A percentile compares a stretch with the other conserved stretches of the same genome.
These are phyloP conservation scores for Drosophila histrio DNA, from an alignment of 2,888 invertebrate species.

Conservation along the genomic window DNA sequence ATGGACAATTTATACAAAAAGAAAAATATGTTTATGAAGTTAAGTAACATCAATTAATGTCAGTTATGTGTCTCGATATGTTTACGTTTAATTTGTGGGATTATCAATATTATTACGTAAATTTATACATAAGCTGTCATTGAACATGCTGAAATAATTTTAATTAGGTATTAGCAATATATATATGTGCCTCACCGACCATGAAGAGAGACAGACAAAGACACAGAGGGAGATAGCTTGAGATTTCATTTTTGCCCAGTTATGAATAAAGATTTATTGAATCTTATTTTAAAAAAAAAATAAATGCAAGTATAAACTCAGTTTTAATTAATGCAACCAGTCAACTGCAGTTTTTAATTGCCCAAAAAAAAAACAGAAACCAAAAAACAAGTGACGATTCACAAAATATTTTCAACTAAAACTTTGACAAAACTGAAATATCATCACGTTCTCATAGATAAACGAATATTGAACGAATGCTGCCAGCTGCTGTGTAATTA, in stretches of 20 bases:
- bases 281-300: background rate
- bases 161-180: constrained; percentile 8
- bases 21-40: background rate
- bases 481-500: constrained; percentile 46
- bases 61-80: constrained; percentile 10
- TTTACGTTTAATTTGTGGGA: constrained; percentile 26
- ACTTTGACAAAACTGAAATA: constrained; percentile 21
- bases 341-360: background rate
- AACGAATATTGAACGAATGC: constrained; percentile 9
- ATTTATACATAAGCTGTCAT: constrained; percentile 11
- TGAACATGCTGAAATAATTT: constrained; percentile 3
- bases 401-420: constrained; percentile 5
- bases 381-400: background rate
- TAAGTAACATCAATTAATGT: constrained; percentile 10
- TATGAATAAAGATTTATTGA: constrained; percentile 10
- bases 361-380: background rate
- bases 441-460: constrained; percentile 32
- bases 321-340: constrained; percentile 19
- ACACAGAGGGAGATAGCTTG: background rate
- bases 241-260: background rate
- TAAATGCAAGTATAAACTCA: background rate
- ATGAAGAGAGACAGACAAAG: background rate
- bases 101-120: constrained; percentile 10
- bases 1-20: constrained; percentile 2
- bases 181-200: background rate